Evolutionary conservation across 2,113 vertebrate genomes (phyloP).

Genomic region (Noturus placidus): DNA sequence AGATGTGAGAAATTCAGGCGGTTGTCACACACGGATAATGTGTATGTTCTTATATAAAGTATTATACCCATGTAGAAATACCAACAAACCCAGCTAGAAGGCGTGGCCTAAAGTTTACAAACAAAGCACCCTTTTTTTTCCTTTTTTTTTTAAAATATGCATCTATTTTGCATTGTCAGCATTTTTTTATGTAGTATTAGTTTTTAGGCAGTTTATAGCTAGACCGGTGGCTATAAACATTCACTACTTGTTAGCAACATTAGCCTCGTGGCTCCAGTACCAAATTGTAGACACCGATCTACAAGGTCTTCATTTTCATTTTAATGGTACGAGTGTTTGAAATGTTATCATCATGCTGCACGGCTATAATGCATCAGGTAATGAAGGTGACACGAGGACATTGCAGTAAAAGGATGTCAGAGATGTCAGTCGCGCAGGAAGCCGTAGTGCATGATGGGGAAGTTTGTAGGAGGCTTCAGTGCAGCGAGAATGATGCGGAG

Average conservation of each 20-base stretch:
- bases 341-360: neutral
- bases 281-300: neutral
- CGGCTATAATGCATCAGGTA: neutral
- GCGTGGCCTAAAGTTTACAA: neutral
- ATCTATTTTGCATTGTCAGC: neutral
- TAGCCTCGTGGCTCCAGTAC: neutral
- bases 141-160: too few relatives aligned
- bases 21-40: neutral
- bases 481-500: neutral
- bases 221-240: neutral
- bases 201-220: neutral
- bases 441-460: conserved; percentile 20
- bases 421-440: neutral
- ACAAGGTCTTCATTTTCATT: neutral
- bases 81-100: neutral
- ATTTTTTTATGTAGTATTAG: too few relatives aligned
- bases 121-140: neutral
- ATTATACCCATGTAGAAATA: neutral
- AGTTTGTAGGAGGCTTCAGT: neutral
- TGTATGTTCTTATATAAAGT: neutral
- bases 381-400: neutral
- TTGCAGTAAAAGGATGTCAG: neutral
- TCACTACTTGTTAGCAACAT: neutral
- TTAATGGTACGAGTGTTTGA: neutral
- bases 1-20: neutral